Evolutionary conservation across 92 coral and sea anemone genomes (phyloP).

Genomic region (Isaurus tuberculatus): DNA sequence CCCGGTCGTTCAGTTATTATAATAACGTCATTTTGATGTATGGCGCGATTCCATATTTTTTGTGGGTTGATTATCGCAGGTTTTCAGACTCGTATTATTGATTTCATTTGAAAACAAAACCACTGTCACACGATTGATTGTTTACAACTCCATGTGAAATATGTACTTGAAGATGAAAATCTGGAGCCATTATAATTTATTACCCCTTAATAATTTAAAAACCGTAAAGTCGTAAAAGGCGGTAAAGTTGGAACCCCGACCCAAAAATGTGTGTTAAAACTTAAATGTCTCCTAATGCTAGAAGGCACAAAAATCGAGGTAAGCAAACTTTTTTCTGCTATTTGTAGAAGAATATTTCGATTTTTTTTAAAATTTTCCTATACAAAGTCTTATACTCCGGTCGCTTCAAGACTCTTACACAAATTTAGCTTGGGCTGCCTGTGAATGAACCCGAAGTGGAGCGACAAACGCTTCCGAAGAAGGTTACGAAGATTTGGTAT

Average conservation of each 20-base stretch:
- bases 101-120: neutral
- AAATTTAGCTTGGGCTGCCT: no score
- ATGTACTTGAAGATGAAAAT: neutral
- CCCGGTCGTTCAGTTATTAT: neutral
- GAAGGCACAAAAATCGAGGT: no score
- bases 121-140: neutral
- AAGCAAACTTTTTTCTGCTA: no score
- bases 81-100: neutral
- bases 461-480: neutral
- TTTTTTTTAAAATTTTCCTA: no score
- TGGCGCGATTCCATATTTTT: constrained; percentile 36
- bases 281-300: no score
- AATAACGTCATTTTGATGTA: constrained; percentile 30
- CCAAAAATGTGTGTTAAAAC: no score
- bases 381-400: no score
- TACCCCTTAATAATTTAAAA: neutral
- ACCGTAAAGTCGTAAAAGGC: neutral
- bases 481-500: neutral
- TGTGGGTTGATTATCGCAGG: constrained; percentile 14
- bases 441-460: neutral
- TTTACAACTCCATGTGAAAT: neutral
- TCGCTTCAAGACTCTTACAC: no score
- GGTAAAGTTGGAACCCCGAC: no score
- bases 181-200: neutral
- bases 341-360: no score